Percentiles rank a stretch among this genome's conserved stretches.
phyloP scores from a whole-genome alignment of 2,113 vertebrate species.

The Grallaria varia region DNA sequence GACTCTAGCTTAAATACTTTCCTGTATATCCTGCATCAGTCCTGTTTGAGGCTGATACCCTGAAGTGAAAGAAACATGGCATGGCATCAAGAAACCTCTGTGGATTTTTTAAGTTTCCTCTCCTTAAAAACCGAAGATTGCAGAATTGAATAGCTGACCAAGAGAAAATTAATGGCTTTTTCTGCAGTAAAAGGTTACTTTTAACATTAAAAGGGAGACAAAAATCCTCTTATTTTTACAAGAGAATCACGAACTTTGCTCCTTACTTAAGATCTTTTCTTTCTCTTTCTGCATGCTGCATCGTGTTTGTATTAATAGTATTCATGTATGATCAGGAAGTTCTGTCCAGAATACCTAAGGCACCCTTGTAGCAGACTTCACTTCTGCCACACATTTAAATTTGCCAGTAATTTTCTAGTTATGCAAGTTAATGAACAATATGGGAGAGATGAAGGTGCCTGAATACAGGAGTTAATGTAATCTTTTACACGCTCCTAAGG shows the following conservation, averaged over 20 bases:
- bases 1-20: background rate
- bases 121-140: background rate
- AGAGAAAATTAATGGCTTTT: background rate
- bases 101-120: background rate
- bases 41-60: background rate
- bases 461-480: background rate
- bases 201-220: background rate
- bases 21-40: background rate
- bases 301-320: background rate
- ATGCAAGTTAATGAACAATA: background rate
- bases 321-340: background rate
- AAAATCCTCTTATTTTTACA: background rate
- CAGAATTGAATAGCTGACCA: background rate
- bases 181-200: background rate
- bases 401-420: background rate
- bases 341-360: background rate
- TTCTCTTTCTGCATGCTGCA: background rate
- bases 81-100: background rate
- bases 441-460: background rate
- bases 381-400: background rate
- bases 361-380: background rate
- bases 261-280: background rate
- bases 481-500: fast-evolving
- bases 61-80: background rate
- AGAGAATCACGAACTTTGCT: background rate